These are phyloP conservation scores for Coregonus ussuriensis DNA, from an alignment of 2,797 vertebrate genomes.

Conservation along the genomic window DNA sequence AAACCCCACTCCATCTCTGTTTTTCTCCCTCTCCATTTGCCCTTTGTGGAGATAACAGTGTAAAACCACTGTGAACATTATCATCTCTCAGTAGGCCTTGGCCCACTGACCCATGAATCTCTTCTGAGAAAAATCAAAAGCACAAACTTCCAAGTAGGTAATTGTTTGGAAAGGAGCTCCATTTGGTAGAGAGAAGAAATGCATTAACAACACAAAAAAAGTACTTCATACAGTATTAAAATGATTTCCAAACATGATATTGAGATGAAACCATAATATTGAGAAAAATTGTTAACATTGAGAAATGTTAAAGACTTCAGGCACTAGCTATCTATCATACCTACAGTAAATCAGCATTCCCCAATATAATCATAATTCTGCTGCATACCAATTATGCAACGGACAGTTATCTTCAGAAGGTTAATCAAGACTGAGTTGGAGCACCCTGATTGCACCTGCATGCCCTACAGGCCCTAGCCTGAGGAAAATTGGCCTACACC, in stretches of 20 bases:
- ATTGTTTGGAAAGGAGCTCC: slow-evolving; percentile 1
- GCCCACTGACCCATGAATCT: background rate
- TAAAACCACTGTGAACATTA: slow-evolving; percentile 4
- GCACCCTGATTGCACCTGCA: background rate
- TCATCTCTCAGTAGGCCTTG: background rate
- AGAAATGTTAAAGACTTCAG: background rate
- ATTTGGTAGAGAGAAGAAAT: background rate
- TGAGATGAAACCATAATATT: background rate
- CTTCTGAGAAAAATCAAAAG: background rate
- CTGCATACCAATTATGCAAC: background rate
- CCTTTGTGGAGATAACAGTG: slow-evolving; percentile 15
- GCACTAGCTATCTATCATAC: background rate
- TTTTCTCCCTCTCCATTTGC: background rate
- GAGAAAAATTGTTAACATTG: background rate
- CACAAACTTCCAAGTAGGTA: background rate
- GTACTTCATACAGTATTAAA: background rate
- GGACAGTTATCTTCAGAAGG: background rate
- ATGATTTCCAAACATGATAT: background rate
- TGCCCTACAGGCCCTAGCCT: background rate
- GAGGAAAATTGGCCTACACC: background rate
- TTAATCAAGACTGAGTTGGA: background rate
- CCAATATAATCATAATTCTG: background rate
- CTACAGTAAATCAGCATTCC: background rate
- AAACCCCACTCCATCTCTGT: background rate
- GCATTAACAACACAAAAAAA: background rate